Evolutionary conservation across 2,888 invertebrate species (phyloP).

Genomic region (Lycophotia porphyrea): DNA sequence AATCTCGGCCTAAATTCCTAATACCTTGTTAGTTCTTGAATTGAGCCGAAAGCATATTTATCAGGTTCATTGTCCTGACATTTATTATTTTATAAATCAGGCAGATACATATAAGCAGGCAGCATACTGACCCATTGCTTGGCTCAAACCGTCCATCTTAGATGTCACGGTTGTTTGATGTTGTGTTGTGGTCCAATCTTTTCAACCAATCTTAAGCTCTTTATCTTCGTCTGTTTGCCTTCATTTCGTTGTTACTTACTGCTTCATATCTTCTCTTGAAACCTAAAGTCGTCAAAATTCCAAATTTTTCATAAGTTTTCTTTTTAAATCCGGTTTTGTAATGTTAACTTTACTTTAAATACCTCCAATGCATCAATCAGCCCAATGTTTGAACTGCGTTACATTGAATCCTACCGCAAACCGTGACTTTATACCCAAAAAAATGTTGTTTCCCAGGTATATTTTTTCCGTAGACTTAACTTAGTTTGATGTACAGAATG

Average conservation of each 20-base stretch:
- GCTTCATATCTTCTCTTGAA: too few species aligned
- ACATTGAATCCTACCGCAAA: background rate
- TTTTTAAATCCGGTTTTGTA: too few species aligned
- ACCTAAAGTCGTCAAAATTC: background rate
- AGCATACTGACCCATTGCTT: background rate
- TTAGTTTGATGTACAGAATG: background rate
- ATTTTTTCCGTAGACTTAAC: background rate
- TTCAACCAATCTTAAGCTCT: background rate
- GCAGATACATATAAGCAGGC: background rate
- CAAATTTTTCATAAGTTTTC: background rate
- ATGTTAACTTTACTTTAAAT: background rate
- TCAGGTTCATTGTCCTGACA: background rate
- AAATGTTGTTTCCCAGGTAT: background rate
- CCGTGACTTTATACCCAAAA: background rate
- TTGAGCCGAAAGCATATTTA: background rate
- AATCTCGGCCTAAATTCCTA: slow-evolving; percentile 8
- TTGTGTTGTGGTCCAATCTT: background rate
- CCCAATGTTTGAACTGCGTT: too few species aligned
- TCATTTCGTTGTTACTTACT: too few species aligned
- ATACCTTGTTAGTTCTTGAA: too few species aligned
- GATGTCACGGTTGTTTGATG: background rate
- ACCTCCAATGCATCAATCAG: background rate
- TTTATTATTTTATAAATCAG: background rate
- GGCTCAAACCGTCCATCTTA: background rate
- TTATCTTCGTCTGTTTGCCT: background rate